phyloP scores from a whole-genome alignment of 2,797 vertebrate species.

The Kryptopterus vitreolus region DNA sequence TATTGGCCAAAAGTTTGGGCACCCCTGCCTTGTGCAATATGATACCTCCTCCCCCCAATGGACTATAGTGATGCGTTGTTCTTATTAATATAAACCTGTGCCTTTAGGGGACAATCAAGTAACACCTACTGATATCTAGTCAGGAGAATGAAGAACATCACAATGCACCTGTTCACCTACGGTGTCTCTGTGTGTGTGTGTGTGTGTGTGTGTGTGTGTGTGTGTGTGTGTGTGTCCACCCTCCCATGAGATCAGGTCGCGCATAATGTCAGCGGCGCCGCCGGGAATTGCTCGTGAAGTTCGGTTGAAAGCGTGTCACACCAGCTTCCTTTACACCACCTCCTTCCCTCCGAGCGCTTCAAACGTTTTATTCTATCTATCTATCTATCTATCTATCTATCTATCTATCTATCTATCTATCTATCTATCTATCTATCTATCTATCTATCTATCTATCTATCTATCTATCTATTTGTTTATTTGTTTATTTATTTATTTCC shows the following conservation, averaged over 20 bases:
- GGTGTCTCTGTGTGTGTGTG: slow-evolving; percentile 63
- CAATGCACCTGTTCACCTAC: background rate
- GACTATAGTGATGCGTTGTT: background rate
- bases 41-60: too few relatives aligned
- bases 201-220: background rate
- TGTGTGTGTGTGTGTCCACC: background rate
- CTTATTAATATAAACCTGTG: background rate
- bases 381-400: too few relatives aligned
- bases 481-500: too few relatives aligned
- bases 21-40: too few relatives aligned
- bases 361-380: too few relatives aligned
- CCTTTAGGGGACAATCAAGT: background rate
- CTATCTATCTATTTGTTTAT: too few relatives aligned
- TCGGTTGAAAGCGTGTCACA: background rate
- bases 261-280: background rate
- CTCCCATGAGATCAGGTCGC: background rate
- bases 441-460: too few relatives aligned
- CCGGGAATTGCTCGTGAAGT: slow-evolving; percentile 2
- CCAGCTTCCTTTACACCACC: too few relatives aligned
- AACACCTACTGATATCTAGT: background rate
- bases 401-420: too few relatives aligned
- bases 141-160: background rate
- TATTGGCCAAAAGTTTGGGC: too few relatives aligned
- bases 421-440: too few relatives aligned
- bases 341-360: background rate